Conservation (phyloP, 2,113 vertebrate genomes). For the Chunga burmeisteri region DNA sequence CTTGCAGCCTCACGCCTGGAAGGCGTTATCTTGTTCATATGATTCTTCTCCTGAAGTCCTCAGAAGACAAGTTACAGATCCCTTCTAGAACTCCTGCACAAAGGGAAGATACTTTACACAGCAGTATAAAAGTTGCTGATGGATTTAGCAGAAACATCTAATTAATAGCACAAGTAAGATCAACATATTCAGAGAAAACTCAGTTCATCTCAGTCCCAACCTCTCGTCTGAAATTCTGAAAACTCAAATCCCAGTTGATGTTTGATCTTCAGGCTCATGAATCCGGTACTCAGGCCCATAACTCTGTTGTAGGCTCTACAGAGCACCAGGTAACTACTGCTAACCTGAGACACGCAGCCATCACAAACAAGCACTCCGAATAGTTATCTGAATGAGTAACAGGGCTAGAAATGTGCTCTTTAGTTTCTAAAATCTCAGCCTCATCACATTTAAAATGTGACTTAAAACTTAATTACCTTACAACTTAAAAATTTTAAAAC, state of each 20-base stretch:
- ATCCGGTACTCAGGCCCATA: neutral
- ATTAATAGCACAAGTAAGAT: neutral
- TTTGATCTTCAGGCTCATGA: neutral
- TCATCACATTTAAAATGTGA: neutral
- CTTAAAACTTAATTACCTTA: neutral
- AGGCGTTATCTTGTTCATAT: neutral
- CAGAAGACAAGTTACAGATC: neutral
- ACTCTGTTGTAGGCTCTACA: neutral
- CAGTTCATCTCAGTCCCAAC: neutral
- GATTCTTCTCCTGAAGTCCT: neutral
- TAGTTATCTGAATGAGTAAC: neutral
- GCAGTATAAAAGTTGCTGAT: neutral
- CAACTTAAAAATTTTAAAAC: neutral
- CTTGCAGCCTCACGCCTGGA: neutral
- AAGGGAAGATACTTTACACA: neutral
- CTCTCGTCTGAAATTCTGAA: neutral
- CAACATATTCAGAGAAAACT: neutral
- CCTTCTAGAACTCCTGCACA: neutral
- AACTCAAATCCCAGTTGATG: neutral
- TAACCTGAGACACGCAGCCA: neutral
- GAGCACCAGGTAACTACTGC: neutral
- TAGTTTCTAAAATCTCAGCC: neutral
- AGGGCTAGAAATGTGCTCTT: neutral
- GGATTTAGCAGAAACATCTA: neutral
- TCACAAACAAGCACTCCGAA: neutral